Evolutionary conservation across 1,140 invertebrate genomes (phyloP).

Genomic region (Globodera rostochiensis): DNA sequence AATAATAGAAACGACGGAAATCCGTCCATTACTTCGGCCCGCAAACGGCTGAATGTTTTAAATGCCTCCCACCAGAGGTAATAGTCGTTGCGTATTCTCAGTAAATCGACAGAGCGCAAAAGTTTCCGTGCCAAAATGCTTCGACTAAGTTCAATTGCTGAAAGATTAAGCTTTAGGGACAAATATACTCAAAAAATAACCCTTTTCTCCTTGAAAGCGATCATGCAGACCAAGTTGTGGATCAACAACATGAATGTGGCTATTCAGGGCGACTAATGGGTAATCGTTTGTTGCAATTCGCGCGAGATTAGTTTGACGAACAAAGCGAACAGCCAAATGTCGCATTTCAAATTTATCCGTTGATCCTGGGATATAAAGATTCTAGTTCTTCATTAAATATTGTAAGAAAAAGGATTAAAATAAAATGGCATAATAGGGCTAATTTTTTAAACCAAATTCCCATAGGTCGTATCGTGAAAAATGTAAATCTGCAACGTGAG

Average conservation of each 20-base stretch:
- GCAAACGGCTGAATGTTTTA: neutral
- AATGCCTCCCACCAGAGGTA: neutral
- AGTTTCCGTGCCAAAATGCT: slow-evolving; percentile 2
- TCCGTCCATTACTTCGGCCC: too few species aligned
- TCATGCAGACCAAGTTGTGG: neutral
- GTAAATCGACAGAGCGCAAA: neutral
- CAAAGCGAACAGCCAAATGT: neutral
- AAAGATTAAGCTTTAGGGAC: neutral
- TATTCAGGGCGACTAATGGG: neutral
- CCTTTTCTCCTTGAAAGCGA: neutral
- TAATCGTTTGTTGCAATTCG: neutral
- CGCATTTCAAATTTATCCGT: neutral
- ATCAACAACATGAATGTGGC: neutral
- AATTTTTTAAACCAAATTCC: too few species aligned
- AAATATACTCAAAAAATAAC: neutral
- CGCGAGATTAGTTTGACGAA: neutral
- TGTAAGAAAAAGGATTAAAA: too few species aligned
- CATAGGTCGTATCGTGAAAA: too few species aligned
- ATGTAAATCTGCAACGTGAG: too few species aligned
- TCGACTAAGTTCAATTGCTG: neutral
- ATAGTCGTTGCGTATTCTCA: neutral
- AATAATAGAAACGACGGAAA: too few species aligned
- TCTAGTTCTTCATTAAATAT: too few species aligned
- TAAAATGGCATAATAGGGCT: too few species aligned
- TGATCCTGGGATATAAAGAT: too few species aligned